Evolutionary conservation across 1,140 invertebrate genomes (phyloP).

Genomic region (Pseudomyrmex flavicornis): DNA sequence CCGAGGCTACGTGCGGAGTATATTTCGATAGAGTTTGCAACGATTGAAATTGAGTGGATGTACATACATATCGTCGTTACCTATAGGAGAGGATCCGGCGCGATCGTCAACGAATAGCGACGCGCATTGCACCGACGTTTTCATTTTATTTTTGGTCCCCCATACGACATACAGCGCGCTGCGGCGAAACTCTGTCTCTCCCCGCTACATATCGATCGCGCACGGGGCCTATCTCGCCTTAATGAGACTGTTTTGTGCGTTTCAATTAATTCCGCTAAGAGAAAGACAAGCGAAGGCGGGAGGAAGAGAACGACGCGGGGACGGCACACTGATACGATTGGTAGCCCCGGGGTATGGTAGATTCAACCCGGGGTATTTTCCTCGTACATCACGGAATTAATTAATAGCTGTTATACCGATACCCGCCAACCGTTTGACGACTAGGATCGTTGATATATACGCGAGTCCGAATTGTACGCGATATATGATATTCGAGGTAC

Average conservation of each 20-base stretch:
- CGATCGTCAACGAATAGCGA: constrained; percentile 29
- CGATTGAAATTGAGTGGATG: constrained; percentile 53
- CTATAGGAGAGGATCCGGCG: constrained; percentile 14
- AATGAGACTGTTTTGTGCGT: constrained; percentile 66
- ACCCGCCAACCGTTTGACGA: constrained; percentile 58
- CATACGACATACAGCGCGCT: neutral
- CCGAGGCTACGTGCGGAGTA: neutral
- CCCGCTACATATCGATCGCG: constrained; percentile 33
- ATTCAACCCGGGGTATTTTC: constrained; percentile 59
- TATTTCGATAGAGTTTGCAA: constrained; percentile 31
- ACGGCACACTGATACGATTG: constrained; percentile 23
- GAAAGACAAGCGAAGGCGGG: constrained; percentile 21
- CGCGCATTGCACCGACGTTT: neutral
- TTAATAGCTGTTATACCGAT: constrained; percentile 73
- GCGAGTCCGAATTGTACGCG: constrained; percentile 37
- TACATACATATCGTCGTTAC: constrained; percentile 11
- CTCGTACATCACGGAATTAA: constrained; percentile 69
- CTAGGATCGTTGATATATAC: constrained; percentile 43
- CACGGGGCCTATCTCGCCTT: constrained; percentile 47
- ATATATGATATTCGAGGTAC: constrained; percentile 46
- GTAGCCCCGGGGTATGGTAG: constrained; percentile 31
- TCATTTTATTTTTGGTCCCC: constrained; percentile 44
- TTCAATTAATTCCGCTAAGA: constrained; percentile 71
- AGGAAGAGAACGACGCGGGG: neutral
- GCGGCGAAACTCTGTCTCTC: neutral